phyloP scores from a whole-genome alignment of 1,140 invertebrate genomes.

The Copidosoma floridanum region DNA sequence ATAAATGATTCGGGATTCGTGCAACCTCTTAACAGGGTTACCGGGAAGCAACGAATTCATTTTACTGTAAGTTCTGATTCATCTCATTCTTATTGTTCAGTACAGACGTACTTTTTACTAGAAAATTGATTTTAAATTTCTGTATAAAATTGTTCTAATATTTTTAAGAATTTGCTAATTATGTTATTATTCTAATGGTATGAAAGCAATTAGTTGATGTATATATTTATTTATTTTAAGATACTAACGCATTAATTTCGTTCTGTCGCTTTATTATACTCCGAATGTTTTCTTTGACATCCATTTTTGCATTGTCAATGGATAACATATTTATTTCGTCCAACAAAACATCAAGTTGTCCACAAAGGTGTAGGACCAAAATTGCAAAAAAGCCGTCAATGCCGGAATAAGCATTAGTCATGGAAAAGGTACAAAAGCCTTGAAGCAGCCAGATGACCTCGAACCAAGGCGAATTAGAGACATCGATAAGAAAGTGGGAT shows the following conservation, averaged over 20 bases:
- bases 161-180: no score
- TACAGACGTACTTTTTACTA: no score
- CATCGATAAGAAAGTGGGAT: not conserved
- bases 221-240: no score
- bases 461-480: not conserved
- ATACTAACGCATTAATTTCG: slow-evolving; percentile 1
- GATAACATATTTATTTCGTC: not conserved
- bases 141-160: no score
- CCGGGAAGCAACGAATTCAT: no score
- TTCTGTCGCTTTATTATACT: slow-evolving; percentile 7
- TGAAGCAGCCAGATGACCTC: not conserved
- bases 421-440: not conserved
- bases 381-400: slow-evolving; percentile 29
- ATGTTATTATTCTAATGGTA: no score
- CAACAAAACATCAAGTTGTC: slow-evolving; percentile 15
- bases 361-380: slow-evolving; percentile 29
- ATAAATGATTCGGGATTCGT: no score
- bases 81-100: no score
- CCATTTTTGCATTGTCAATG: not conserved
- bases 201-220: no score
- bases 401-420: slow-evolving; percentile 16
- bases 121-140: no score
- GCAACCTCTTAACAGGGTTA: no score
- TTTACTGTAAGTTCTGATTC: no score
- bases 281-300: not conserved